Evolutionary conservation across 2,888 invertebrate genomes (phyloP).

Genomic region (Orchesellides sinensis): DNA sequence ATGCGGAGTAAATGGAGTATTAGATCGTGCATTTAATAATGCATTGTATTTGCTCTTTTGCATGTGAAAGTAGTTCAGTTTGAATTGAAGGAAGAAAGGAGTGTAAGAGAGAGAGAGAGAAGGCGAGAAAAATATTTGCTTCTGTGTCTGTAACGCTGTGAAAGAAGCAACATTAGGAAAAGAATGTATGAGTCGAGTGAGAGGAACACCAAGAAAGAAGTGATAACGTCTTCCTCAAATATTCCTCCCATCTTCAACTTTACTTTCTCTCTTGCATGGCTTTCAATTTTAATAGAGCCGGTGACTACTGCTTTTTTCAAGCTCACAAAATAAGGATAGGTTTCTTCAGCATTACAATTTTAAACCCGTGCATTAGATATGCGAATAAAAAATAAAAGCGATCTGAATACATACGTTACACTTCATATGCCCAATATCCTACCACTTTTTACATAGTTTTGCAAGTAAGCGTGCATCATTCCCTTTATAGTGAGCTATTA

Average conservation of each 20-base stretch:
- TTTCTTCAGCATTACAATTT: neutral
- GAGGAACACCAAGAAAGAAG: too few relatives aligned
- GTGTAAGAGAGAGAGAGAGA: neutral
- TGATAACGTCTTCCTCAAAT: constrained; percentile 31
- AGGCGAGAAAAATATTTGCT: neutral
- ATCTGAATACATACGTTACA: neutral
- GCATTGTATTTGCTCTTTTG: too few relatives aligned
- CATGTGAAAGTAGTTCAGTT: too few relatives aligned
- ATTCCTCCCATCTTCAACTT: constrained; percentile 9
- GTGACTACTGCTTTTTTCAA: constrained; percentile 16
- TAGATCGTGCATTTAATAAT: too few relatives aligned
- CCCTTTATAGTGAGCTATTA: neutral
- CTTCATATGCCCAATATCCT: neutral
- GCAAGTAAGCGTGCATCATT: too few relatives aligned
- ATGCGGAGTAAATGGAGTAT: too few relatives aligned
- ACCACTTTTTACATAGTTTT: too few relatives aligned
- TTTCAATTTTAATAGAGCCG: constrained; percentile 28
- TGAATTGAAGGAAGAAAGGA: neutral
- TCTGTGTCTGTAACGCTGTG: neutral
- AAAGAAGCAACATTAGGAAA: too few relatives aligned
- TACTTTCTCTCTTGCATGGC: neutral
- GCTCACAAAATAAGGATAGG: neutral
- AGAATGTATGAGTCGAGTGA: neutral
- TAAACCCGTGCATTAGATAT: neutral
- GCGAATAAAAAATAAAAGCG: too few relatives aligned